Evolutionary conservation across 2,113 vertebrate genomes (phyloP), one percentile per base, ranked within the genome.

Genomic region (Willisornis vidua): DNA sequence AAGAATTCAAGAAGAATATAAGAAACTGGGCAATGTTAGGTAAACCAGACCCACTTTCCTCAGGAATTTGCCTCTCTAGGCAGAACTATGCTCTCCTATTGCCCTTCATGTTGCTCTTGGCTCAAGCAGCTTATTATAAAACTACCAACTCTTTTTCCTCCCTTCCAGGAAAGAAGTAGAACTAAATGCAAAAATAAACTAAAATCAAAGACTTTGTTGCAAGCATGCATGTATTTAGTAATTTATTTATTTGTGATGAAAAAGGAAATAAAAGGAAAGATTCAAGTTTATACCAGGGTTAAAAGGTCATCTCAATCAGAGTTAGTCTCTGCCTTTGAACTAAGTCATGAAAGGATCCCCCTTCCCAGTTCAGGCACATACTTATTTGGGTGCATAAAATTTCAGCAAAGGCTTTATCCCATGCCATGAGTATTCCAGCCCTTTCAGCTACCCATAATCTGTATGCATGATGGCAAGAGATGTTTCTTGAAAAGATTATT

Each of bases 1-100:
- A 96, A 98, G 99, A 96, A 99, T 99, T 93, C 98, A 99, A 5
- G 99, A 99, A 92, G 99, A 99, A 79, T 99, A 99, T 12, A 97
- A 98, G 52, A 99, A 99, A 92, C 98, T 99, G 87, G 99, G 99
- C 33, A 98, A 98, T 13, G 98, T 99, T 78, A 99, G 99, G 99
- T 99, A 98, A 87, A 93, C 28, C 9, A 13, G 41, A 24, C 6
- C 23, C 35, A 24, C 23, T 45, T 72, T 81, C 37, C 62, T 46
- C 15, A 29, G 29, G 14, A 68, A 57, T 72, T 57, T 90, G 5
- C 19, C 24, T 83, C 28, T 85, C 16, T 22, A 37, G 26, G 43
- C 31, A 26, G 13, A 37, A 72, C 8, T 9, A 26, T 7, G 5
- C 12, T 82, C 6, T 79, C 24, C 10, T 57, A 15, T 16, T 72